Evolutionary conservation across 2,888 invertebrate species (phyloP), one percentile per base, ranked within the genome.

Genomic region (Diarsia dahlii): DNA sequence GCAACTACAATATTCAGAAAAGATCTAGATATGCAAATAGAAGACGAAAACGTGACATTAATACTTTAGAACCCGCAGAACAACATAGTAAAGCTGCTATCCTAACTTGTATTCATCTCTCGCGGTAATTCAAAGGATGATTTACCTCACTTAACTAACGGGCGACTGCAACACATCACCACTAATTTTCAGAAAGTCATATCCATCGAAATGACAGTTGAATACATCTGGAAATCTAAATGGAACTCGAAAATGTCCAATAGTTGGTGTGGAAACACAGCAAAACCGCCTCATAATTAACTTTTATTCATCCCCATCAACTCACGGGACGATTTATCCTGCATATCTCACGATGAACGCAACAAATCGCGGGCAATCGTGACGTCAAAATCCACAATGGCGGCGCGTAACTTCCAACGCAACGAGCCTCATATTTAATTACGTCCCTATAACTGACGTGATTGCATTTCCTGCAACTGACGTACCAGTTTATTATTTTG

Each of bases 391-490:
- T 89, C 87, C 88, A 90, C 89, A 90, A 89, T 89, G 89, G 76
- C 84, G 86, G 75, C 86, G 86, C 87, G 76, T 78, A 79, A 82
- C 79, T 89, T 89, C 89, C 88, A 87, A 89, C 88, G 89, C 91
- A 92, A 90, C 90, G 87, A 91, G 92, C 90, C 92, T 93, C 93
- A 93, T 92, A 94, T 95, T 95, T 95, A 95, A 95, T 95, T 95
- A 95, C 92, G 87, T 74, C 88, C 92, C 92, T 92, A 92, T 93
- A 93, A 92, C 93, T 92, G 94, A 90, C 93, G 92, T 95, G 94
- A 96, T 95, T 95, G 95, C 95, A 93, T 95, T 95, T 94, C 93
- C 95, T 95, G 94, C 92, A 92, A 90, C 91, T 95, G 95, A 95
- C 95, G 93, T 92, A 87, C 90, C 89, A 84, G 94, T 94, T 94